These are phyloP conservation scores for Zaprionus camerounensis DNA, from an alignment of 1,140 invertebrate species.

Conservation along the genomic window DNA sequence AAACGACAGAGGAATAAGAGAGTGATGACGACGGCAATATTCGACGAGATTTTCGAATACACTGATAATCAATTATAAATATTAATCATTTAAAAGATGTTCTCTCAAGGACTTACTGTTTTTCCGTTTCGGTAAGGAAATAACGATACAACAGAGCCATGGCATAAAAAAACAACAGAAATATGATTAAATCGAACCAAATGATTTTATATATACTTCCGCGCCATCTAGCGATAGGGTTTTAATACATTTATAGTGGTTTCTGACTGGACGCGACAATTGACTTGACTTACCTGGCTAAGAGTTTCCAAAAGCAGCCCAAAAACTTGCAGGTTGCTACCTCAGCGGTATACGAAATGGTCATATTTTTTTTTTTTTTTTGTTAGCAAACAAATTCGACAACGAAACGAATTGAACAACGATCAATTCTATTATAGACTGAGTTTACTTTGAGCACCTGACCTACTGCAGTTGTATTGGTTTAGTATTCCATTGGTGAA, in stretches of 20 bases:
- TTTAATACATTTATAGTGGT: not conserved
- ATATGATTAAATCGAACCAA: constrained; percentile 95
- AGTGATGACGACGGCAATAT: constrained; percentile 92
- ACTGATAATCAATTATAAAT: too few species aligned
- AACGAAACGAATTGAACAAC: not conserved
- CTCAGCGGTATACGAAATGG: constrained; percentile 94
- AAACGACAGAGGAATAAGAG: constrained; percentile 93
- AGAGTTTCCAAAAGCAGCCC: constrained; percentile 92
- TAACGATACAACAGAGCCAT: constrained; percentile 94
- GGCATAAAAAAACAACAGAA: constrained; percentile 91
- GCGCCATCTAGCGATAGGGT: constrained; percentile 88
- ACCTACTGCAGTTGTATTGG: not conserved
- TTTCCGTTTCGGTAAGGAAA: constrained; percentile 89
- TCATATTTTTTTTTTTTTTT: constrained; percentile 86
- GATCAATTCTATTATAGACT: not conserved
- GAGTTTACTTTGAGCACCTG: not conserved
- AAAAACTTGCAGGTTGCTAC: constrained; percentile 93
- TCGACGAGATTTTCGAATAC: constrained; percentile 86
- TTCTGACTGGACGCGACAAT: not conserved
- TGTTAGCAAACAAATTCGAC: not conserved
- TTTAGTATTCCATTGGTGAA: too few species aligned
- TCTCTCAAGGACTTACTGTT: constrained; percentile 87
- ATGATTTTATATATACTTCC: constrained; percentile 98
- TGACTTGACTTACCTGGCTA: constrained; percentile 87
- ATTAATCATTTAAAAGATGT: too few species aligned